Percentiles rank a stretch among this genome's conserved stretches.
phyloP scores from a whole-genome alignment of 37 sponge, comb jelly and placozoan species.

The Halisarca cf. caerulea region DNA sequence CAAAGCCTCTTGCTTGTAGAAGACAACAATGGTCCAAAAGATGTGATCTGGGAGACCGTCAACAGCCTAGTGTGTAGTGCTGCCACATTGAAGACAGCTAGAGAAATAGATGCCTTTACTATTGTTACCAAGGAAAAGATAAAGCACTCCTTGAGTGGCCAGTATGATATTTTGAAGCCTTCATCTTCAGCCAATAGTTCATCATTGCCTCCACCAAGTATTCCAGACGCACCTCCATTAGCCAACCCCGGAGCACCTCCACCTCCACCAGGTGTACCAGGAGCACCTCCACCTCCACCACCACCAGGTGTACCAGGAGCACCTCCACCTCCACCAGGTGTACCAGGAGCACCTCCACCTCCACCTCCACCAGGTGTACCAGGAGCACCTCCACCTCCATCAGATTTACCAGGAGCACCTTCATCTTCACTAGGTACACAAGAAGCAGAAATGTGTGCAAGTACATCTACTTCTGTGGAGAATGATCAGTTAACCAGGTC shows the following conservation, averaged over 20 bases:
- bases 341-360: conserved; percentile 56
- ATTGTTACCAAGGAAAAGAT: conserved; percentile 29
- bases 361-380: conserved; percentile 39
- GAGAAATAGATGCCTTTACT: background rate
- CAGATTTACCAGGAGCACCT: conserved; percentile 40
- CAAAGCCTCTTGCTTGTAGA: conserved; percentile 62
- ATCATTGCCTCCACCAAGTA: conserved; percentile 30
- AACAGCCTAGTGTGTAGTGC: conserved; percentile 30
- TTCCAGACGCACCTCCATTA: conserved; percentile 56
- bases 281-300: conserved; percentile 50
- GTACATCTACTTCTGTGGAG: conserved; percentile 15
- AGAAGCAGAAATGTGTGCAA: conserved; percentile 26
- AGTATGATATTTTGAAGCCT: background rate
- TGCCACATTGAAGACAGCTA: conserved; percentile 18
- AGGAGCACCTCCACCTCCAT: conserved; percentile 46
- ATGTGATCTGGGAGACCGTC: conserved; percentile 49
- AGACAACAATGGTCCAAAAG: conserved; percentile 2
- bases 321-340: conserved; percentile 37
- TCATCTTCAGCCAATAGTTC: background rate
- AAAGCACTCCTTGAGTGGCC: conserved; percentile 28
- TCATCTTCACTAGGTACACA: conserved; percentile 42
- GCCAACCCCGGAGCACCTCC: conserved; percentile 45
- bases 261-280: background rate
- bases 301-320: conserved; percentile 32
- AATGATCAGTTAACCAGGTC: conserved; percentile 45